Conservation (phyloP, 2,113 vertebrate genomes). For the Melanostigma gelatinosum region DNA sequence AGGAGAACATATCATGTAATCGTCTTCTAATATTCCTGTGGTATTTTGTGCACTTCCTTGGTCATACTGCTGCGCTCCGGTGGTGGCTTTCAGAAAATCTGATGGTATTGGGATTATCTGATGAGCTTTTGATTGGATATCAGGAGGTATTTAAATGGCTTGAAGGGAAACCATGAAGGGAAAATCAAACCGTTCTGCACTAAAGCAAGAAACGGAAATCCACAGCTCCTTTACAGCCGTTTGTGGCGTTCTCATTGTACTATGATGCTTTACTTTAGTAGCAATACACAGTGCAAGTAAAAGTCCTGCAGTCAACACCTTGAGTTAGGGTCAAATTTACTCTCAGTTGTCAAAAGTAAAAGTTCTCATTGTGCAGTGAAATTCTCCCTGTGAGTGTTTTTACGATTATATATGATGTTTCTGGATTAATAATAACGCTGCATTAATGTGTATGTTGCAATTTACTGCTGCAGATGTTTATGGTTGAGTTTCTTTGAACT, state of each 20-base stretch:
- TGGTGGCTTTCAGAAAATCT: conserved; percentile 19
- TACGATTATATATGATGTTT: neutral
- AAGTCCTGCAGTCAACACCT: neutral
- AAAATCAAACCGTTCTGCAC: conserved; percentile 26
- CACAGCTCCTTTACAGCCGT: neutral
- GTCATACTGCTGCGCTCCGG: conserved; percentile 5
- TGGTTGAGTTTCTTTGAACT: neutral
- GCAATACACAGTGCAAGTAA: neutral
- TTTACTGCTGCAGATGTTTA: neutral
- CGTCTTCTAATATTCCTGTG: neutral
- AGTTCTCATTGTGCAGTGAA: neutral
- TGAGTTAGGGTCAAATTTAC: neutral
- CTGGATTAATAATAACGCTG: neutral
- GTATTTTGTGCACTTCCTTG: conserved; percentile 24
- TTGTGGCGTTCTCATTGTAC: neutral
- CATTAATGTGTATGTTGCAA: neutral
- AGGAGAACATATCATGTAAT: neutral
- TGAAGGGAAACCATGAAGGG: conserved; percentile 1
- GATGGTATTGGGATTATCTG: conserved; percentile 37
- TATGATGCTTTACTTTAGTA: neutral
- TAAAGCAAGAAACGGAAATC: conserved; percentile 18
- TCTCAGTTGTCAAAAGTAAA: too few relatives aligned
- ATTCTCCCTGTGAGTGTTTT: neutral
- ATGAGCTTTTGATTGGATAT: conserved; percentile 29
- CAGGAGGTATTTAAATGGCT: conserved; percentile 18